These are phyloP conservation scores for Hypomecis punctinalis DNA, from an alignment of 2,888 invertebrate species.

Conservation along the genomic window DNA sequence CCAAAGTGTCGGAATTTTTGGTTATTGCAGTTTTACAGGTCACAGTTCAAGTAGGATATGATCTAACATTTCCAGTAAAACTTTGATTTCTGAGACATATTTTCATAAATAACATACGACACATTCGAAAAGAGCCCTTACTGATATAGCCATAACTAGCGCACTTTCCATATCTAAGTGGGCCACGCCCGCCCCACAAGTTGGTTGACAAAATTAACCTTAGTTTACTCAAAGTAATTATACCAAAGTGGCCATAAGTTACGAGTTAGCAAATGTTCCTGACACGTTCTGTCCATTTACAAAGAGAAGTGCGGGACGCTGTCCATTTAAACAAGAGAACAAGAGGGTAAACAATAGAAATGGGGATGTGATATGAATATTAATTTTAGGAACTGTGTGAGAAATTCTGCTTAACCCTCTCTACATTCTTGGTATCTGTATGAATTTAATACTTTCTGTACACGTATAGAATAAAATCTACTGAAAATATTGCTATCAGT, in stretches of 20 bases:
- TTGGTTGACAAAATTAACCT: conserved; percentile 8
- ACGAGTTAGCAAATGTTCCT: conserved; percentile 7
- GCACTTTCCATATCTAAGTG: conserved; percentile 8
- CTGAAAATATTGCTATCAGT: too few species aligned
- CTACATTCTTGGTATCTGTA: background rate
- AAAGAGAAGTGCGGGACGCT: background rate
- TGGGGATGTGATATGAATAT: conserved; percentile 7
- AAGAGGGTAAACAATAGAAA: conserved; percentile 4
- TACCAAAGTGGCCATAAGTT: conserved; percentile 10
- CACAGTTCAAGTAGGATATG: too few species aligned
- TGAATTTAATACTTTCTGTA: too few species aligned
- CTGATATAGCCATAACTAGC: background rate
- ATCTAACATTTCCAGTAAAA: too few species aligned
- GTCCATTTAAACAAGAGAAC: background rate
- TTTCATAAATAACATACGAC: background rate
- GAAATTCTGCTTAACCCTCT: background rate
- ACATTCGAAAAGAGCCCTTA: background rate
- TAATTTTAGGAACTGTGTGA: conserved; percentile 1
- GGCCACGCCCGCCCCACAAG: conserved; percentile 1
- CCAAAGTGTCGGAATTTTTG: too few species aligned
- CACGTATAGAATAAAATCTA: too few species aligned
- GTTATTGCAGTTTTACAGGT: too few species aligned
- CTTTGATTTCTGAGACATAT: too few species aligned
- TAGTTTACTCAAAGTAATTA: conserved; percentile 15
- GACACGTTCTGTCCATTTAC: conserved; percentile 13